Evolutionary conservation across 2,888 invertebrate genomes (phyloP).

Genomic region (Tenodera sinensis): DNA sequence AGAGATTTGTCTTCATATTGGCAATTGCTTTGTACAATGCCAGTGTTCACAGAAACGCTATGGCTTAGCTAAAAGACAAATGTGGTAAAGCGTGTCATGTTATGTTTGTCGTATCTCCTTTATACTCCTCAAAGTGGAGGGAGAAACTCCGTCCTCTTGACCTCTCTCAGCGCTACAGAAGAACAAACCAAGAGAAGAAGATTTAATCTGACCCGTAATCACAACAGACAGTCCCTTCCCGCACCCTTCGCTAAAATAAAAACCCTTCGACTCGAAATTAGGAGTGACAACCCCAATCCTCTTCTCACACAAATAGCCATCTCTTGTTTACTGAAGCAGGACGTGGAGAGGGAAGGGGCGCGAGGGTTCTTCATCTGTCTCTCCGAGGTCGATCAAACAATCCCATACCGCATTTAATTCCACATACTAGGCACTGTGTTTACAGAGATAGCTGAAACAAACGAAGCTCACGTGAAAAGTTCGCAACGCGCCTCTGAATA

Average conservation of each 20-base stretch:
- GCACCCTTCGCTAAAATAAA: neutral
- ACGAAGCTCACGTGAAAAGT: neutral
- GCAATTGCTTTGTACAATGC: too few relatives aligned
- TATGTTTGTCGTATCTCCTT: too few relatives aligned
- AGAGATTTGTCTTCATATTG: too few relatives aligned
- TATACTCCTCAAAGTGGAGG: too few relatives aligned
- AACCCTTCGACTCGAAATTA: neutral
- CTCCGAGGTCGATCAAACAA: neutral
- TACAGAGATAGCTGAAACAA: neutral
- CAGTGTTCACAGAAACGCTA: too few relatives aligned
- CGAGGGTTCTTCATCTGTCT: neutral
- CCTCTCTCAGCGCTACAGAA: neutral
- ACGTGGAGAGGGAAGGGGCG: neutral
- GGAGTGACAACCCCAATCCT: neutral
- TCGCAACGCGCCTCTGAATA: neutral
- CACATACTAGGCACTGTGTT: neutral
- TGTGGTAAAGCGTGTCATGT: too few relatives aligned
- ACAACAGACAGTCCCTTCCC: neutral
- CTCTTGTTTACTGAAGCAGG: neutral
- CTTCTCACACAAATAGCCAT: neutral
- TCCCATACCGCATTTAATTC: conserved; percentile 5
- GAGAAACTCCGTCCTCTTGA: neutral
- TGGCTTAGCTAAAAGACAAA: too few relatives aligned
- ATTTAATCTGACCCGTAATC: neutral
- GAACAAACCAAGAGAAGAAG: neutral